Conservation (phyloP, 2,888 invertebrate species). For the Myopa tessellatipennis region DNA sequence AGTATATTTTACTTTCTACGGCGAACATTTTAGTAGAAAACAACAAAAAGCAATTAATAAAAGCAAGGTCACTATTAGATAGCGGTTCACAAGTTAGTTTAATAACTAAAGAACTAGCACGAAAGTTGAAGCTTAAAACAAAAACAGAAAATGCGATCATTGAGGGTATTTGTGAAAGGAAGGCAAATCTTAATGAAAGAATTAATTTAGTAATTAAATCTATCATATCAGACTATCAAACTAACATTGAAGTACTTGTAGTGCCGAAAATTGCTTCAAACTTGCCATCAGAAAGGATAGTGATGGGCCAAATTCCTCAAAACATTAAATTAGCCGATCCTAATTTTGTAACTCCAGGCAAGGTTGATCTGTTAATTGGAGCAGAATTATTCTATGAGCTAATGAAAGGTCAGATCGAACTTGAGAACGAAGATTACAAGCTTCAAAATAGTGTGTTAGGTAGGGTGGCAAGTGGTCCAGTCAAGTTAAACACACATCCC, state of each 20-base stretch:
- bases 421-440: not conserved
- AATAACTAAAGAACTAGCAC: not conserved
- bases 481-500: constrained; percentile 6
- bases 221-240: not conserved
- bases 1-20: not conserved
- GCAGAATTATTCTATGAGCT: constrained; percentile 13
- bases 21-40: not conserved
- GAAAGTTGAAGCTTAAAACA: not conserved
- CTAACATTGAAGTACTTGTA: constrained; percentile 3
- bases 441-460: constrained; percentile 14
- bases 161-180: not conserved
- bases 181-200: not conserved
- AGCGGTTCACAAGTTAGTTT: constrained; percentile 10
- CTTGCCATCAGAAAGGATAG: not conserved
- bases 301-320: not conserved
- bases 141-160: constrained; percentile 2
- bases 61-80: not conserved
- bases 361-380: constrained; percentile 9
- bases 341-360: not conserved
- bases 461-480: not conserved
- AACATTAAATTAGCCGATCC: constrained; percentile 8
- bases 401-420: not conserved
- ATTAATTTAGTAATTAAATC: constrained; percentile 4
- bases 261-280: not conserved
- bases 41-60: not conserved